These are phyloP conservation scores for Seriola dumerili DNA, from an alignment of 2,113 vertebrate species.

Conservation along the genomic window DNA sequence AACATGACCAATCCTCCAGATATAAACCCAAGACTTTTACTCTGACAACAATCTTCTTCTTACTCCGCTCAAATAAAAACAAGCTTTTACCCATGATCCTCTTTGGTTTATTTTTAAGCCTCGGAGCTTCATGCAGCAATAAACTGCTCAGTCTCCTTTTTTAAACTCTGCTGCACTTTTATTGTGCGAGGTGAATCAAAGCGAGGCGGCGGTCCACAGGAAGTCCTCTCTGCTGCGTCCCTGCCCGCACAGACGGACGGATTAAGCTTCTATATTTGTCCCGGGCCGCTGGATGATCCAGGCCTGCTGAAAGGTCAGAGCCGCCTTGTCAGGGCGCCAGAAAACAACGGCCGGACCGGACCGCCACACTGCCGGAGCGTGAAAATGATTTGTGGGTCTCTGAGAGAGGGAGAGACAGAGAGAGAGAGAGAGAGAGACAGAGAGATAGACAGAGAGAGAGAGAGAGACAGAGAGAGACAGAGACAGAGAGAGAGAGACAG, in stretches of 20 bases:
- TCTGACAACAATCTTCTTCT: too few species aligned
- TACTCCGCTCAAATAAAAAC: too few species aligned
- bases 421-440: too few species aligned
- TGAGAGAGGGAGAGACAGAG: too few species aligned
- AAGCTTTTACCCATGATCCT: too few species aligned
- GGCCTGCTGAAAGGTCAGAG: constrained; percentile 17
- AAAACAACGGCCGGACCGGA: background rate
- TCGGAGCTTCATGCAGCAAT: background rate
- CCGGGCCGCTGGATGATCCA: background rate
- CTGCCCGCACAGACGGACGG: background rate
- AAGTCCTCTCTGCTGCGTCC: background rate
- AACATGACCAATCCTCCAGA: background rate
- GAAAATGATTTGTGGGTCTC: background rate
- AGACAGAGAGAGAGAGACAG: too few species aligned
- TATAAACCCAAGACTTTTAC: background rate
- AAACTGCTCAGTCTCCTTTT: background rate
- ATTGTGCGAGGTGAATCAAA: background rate
- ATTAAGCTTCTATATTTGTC: constrained; percentile 37
- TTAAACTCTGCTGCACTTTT: background rate
- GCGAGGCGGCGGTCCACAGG: background rate
- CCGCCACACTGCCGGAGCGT: background rate
- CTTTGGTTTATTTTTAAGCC: background rate
- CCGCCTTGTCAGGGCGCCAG: background rate
- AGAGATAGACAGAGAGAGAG: too few species aligned
- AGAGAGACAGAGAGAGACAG: too few species aligned